phyloP scores from a whole-genome alignment of 1,140 invertebrate species.

The Arctopsyche grandis region DNA sequence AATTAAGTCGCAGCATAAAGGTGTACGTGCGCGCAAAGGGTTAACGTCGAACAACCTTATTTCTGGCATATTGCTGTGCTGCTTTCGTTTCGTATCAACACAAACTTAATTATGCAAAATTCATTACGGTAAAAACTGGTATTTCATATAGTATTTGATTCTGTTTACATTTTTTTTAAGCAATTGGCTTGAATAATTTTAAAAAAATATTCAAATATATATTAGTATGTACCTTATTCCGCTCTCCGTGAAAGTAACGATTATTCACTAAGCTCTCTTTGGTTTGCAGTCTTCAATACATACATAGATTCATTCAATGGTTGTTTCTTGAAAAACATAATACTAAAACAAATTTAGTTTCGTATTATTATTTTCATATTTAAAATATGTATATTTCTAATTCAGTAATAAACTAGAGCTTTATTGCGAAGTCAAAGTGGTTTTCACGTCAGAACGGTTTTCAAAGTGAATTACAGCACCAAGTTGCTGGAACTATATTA shows the following conservation, averaged over 20 bases:
- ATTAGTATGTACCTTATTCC: too few species aligned
- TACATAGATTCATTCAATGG: too few species aligned
- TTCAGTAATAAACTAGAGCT: conserved; percentile 1
- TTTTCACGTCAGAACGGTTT: background rate
- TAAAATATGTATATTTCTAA: background rate
- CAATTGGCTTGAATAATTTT: too few species aligned
- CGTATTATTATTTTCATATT: too few species aligned
- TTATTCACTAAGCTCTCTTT: too few species aligned
- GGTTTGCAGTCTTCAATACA: too few species aligned
- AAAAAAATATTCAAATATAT: too few species aligned
- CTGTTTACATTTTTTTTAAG: too few species aligned
- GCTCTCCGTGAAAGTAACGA: too few species aligned
- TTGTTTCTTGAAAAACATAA: too few species aligned
- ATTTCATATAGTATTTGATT: too few species aligned
- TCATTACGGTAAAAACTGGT: background rate
- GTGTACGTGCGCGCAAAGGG: conserved; percentile 9
- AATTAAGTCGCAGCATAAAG: conserved; percentile 25
- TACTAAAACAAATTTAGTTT: too few species aligned
- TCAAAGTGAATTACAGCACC: conserved; percentile 16
- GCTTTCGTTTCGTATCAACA: background rate
- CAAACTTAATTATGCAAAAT: conserved; percentile 23
- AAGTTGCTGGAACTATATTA: conserved; percentile 1
- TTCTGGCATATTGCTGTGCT: background rate
- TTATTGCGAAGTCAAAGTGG: background rate
- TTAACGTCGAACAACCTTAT: background rate